These are phyloP conservation scores for Jordanella pulchra DNA, from an alignment of 2,797 vertebrate genomes.

Conservation along the genomic window DNA sequence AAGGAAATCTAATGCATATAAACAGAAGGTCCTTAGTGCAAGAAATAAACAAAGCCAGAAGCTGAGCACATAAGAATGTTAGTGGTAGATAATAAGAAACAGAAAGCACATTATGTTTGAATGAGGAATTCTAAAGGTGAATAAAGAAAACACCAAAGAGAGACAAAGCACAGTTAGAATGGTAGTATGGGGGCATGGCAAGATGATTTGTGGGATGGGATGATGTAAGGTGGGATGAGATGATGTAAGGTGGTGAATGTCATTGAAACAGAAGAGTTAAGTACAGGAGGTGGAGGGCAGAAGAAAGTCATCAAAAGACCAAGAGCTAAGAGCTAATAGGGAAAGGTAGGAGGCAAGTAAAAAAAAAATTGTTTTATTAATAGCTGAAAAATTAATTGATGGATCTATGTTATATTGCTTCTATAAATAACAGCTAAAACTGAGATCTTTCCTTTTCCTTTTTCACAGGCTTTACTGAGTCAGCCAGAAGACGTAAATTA, in stretches of 20 bases:
- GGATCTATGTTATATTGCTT: background rate
- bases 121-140: background rate
- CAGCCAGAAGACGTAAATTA: background rate
- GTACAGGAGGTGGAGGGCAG: background rate
- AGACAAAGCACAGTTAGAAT: background rate
- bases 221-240: conserved; percentile 1
- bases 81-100: conserved; percentile 10
- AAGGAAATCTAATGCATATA: background rate
- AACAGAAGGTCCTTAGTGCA: background rate
- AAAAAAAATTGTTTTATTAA: background rate
- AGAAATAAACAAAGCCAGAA: background rate
- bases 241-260: background rate
- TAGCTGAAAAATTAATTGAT: background rate
- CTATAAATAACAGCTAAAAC: background rate
- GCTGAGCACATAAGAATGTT: background rate
- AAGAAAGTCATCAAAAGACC: conserved; percentile 1
- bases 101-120: background rate
- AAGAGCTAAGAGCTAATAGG: background rate
- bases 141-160: background rate
- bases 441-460: background rate
- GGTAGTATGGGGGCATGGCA: background rate
- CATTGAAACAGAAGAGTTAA: background rate
- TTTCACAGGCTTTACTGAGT: too few relatives aligned
- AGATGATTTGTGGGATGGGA: conserved; percentile 1
- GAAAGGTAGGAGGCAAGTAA: background rate